These are phyloP conservation scores for Parasteatoda lunata DNA, from an alignment of 2,888 invertebrate genomes.

Conservation along the genomic window DNA sequence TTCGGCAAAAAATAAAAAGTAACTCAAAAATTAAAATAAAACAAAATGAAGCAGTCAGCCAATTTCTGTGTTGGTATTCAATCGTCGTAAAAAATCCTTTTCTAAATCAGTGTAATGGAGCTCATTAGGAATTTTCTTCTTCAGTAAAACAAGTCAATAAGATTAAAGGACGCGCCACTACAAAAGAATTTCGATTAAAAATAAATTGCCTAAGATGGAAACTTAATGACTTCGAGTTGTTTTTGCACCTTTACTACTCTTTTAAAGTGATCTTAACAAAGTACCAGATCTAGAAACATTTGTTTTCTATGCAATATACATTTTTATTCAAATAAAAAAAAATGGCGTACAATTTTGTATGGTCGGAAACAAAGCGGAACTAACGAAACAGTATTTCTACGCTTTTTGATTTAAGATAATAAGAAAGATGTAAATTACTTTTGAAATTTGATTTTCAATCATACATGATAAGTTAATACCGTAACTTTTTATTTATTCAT, in stretches of 20 bases:
- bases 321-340: slow-evolving; percentile 18
- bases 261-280: slow-evolving; percentile 65
- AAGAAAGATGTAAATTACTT: no score
- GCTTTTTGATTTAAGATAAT: no score
- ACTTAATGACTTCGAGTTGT: slow-evolving; percentile 64
- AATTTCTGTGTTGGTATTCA: slow-evolving; percentile 64
- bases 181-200: slow-evolving; percentile 68
- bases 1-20: slow-evolving; percentile 37
- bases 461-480: no score
- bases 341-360: slow-evolving; percentile 21
- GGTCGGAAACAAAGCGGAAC: not conserved
- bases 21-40: slow-evolving; percentile 49
- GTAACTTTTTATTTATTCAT: no score
- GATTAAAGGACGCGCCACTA: slow-evolving; percentile 63
- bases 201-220: slow-evolving; percentile 67
- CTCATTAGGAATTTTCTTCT: slow-evolving; percentile 66
- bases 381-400: not conserved
- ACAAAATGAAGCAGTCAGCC: slow-evolving; percentile 31
- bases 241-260: slow-evolving; percentile 66
- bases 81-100: slow-evolving; percentile 55
- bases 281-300: slow-evolving; percentile 53
- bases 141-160: slow-evolving; percentile 67
- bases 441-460: no score
- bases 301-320: slow-evolving; percentile 33
- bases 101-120: slow-evolving; percentile 68